Evolutionary conservation across 2,888 invertebrate species (phyloP), one percentile per base, ranked within the genome.

Genomic region (Eupithecia inturbata): DNA sequence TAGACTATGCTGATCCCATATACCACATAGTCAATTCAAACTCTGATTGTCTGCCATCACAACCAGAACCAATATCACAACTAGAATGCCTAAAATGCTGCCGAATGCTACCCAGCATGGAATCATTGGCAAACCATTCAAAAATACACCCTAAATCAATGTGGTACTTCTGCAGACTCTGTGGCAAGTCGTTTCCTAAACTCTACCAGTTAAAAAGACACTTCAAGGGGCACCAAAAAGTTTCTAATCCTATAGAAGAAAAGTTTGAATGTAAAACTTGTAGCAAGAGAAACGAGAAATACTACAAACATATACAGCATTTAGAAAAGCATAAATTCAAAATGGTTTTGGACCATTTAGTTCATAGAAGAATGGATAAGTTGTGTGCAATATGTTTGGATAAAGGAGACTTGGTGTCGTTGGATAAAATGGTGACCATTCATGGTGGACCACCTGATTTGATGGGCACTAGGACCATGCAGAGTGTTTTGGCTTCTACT

Each of bases 271-370:
- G 94, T 57, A 85, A 81, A 0, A 81, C 84, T 64, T 94, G 94
- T 78, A 87, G 86, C 0, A 70, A 80, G 5, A 63, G 70, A 0
- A 87, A 78, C 12, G 82, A 85, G 1, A 83, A 82, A 64, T 86
- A 88, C 14, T 81, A 83, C 3, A 68, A 83, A 28, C 90, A 91
- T 80, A 81, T 92, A 31, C 89, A 89, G 53, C 94, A 94, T 80
- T 79, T 91, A 26, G 94, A 94, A 64, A 94, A 92, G 76, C 94
- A 94, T 79, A 91, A 90, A 70, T 94, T 94, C 73, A 89, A 89
- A 78, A 84, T 72, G 19, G 80, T 89, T 0, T 82, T 94, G 77
- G 81, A 89, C 31, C 86, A 89, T 82, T 75, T 94, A 5, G 75
- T 93, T 33, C 84, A 89, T 26, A 84, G 84, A 57, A 89, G 87